Percentiles rank a stretch among this genome's conserved stretches.
These are phyloP conservation scores for Ploceus nigricollis DNA, from an alignment of 2,113 vertebrate species.

Conservation along the genomic window DNA sequence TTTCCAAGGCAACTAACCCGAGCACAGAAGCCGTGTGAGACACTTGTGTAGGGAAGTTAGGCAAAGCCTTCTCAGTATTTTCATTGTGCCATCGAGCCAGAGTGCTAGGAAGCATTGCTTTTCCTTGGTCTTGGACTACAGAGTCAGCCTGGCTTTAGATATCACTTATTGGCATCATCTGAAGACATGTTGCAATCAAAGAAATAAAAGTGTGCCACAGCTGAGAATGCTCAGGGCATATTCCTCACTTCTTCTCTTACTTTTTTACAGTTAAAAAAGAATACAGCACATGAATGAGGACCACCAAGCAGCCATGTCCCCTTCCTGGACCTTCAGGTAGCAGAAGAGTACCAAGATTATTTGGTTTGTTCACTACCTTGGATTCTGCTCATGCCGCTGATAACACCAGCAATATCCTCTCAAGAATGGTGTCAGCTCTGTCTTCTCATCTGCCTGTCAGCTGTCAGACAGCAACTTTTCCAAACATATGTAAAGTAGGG, in stretches of 20 bases:
- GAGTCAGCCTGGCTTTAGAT: not conserved
- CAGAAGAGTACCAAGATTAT: not conserved
- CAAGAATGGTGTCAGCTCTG: not conserved
- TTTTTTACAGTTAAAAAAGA: not conserved
- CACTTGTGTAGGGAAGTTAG: not conserved
- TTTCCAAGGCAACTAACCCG: slow-evolving; percentile 59
- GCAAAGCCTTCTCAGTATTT: not conserved
- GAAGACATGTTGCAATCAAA: not conserved
- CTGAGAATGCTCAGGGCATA: not conserved
- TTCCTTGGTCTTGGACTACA: not conserved
- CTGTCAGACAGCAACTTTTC: not conserved
- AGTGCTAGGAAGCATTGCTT: not conserved
- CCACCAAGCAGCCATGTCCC: not conserved
- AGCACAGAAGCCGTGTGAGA: not conserved
- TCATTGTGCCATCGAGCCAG: not conserved
- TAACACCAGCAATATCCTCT: not conserved
- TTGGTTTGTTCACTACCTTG: not conserved
- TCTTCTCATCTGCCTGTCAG: not conserved
- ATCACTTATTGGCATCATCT: not conserved
- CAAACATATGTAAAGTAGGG: not conserved
- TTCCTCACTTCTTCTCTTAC: not conserved
- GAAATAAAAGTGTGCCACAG: not conserved
- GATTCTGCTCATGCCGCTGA: not conserved
- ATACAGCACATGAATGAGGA: not conserved
- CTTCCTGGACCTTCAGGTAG: not conserved